Base-by-base conservation (phyloP, 2,888 invertebrate species). In the Ectemnius continuus region DNA sequence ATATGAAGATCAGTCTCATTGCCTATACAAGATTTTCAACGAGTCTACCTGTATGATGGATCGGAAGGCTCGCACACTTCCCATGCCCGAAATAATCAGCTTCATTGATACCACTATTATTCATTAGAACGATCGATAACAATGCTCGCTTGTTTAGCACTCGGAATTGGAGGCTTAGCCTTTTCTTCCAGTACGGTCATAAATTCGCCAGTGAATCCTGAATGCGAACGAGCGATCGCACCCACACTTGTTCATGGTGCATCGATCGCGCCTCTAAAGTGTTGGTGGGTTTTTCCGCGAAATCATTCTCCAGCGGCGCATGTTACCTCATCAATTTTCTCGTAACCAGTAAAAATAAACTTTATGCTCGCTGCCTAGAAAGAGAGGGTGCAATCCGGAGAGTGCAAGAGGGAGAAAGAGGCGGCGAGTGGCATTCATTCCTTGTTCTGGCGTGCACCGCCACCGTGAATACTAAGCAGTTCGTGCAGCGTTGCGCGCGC, bases 391-490 rank as follows among this genome's bases (percentile, higher is more conserved):
- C 5, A 8, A 36, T 11, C 36, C 8, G 8, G 8, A 6, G 36
- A 36, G 36, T 4, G 2, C 6, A 6, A 6, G 36, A 6, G 72
- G 68, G 68, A 67, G 61, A 71, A 67, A 70, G 66, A 66, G 28
- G 6, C 11, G 5, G 5, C 65, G 36, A 56, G 63, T 57, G 76
- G 82, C 84, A 88, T 88, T 88, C 86, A 26, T 80, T 77, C 72
- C 84, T 82, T 83, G 86, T 88, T 62, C 64, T 20, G 75, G 36
- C 36, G 11, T 36, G 63, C 73, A 57, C 72, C 70, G 63, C 67
- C 77, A 78, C 72, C 63, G 78, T 83, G 87, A 87, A 88, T 89
- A 81, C 82, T 78, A 84, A 85, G 73, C 66, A 84, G 82, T 71
- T 63, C 80, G 36, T 36, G 76, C 73, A 74, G 80, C 71, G 64